These are phyloP conservation scores for Lysandra bellargus DNA, from an alignment of 2,888 invertebrate species.

Conservation along the genomic window DNA sequence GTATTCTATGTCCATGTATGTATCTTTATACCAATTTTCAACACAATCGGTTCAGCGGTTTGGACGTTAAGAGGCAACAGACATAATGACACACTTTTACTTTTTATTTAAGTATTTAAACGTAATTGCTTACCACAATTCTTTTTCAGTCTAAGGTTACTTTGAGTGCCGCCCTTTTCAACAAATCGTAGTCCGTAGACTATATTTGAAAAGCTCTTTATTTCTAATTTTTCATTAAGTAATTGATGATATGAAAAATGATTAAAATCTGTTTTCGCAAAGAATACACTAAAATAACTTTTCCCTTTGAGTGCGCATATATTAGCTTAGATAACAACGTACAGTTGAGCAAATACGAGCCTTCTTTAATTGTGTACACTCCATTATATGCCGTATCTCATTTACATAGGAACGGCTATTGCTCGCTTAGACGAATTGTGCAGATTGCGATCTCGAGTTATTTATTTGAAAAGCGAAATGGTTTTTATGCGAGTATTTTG, in stretches of 20 bases:
- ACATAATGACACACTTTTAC: too few species aligned
- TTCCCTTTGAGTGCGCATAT: conserved; percentile 48
- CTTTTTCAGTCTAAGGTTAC: too few species aligned
- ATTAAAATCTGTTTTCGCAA: conserved; percentile 4
- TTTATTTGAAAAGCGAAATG: conserved; percentile 30
- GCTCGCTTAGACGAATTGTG: conserved; percentile 36
- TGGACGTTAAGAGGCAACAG: too few species aligned
- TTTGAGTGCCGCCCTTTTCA: too few species aligned
- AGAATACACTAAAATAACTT: conserved; percentile 28
- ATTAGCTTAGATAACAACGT: conserved; percentile 43
- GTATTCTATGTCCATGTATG: too few species aligned
- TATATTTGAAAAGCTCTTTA: background rate
- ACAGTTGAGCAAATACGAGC: conserved; percentile 19
- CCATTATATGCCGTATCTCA: conserved; percentile 42
- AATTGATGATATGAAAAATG: conserved; percentile 17
- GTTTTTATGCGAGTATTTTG: conserved; percentile 28
- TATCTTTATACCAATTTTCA: too few species aligned
- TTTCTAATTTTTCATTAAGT: conserved; percentile 9
- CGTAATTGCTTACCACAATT: too few species aligned
- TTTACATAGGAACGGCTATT: conserved; percentile 37
- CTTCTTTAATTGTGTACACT: conserved; percentile 2
- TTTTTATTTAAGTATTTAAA: too few species aligned
- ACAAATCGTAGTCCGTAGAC: too few species aligned
- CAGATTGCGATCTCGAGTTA: conserved; percentile 36
- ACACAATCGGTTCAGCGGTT: too few species aligned